Evolutionary conservation across 2,888 invertebrate species (phyloP).

Genomic region (Odontocolon sp.): DNA sequence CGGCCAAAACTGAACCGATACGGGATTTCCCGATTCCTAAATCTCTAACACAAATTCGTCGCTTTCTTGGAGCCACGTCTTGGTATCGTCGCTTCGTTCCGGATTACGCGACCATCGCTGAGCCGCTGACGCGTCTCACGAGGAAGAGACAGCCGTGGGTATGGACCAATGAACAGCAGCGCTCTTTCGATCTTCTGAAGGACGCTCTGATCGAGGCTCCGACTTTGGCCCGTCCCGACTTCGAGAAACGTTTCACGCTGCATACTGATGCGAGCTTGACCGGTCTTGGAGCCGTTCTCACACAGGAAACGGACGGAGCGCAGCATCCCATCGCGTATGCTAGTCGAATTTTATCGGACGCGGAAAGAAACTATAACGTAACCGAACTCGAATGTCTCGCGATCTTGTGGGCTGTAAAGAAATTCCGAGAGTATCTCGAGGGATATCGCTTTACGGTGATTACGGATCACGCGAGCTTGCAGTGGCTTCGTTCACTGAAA

Average conservation of each 20-base stretch:
- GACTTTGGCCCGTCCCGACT: slow-evolving; percentile 58
- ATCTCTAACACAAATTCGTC: slow-evolving; percentile 45
- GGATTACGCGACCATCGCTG: slow-evolving; percentile 42
- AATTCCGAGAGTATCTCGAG: slow-evolving; percentile 29
- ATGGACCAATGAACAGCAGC: too few species aligned
- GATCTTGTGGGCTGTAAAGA: slow-evolving; percentile 31
- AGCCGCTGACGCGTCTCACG: slow-evolving; percentile 59
- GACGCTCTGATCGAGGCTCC: slow-evolving; percentile 49
- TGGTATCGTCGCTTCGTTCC: slow-evolving; percentile 63
- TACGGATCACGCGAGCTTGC: slow-evolving; percentile 25
- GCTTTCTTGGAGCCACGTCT: slow-evolving; percentile 65
- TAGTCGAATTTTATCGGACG: slow-evolving; percentile 30
- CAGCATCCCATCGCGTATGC: slow-evolving; percentile 55
- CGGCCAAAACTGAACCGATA: slow-evolving; percentile 30
- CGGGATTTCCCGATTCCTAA: slow-evolving; percentile 56
- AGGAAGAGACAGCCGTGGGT: too few species aligned
- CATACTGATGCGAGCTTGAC: slow-evolving; percentile 53
- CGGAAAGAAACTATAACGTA: slow-evolving; percentile 47
- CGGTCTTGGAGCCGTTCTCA: slow-evolving; percentile 18
- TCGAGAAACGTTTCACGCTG: slow-evolving; percentile 44
- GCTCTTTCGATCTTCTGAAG: too few species aligned
- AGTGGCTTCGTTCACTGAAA: slow-evolving; percentile 24
- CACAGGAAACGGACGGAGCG: too few species aligned
- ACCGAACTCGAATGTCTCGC: too few species aligned
- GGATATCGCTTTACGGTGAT: slow-evolving; percentile 31